phyloP scores from a whole-genome alignment of 2,113 vertebrate genomes.

The Cyanoliseus patagonus region DNA sequence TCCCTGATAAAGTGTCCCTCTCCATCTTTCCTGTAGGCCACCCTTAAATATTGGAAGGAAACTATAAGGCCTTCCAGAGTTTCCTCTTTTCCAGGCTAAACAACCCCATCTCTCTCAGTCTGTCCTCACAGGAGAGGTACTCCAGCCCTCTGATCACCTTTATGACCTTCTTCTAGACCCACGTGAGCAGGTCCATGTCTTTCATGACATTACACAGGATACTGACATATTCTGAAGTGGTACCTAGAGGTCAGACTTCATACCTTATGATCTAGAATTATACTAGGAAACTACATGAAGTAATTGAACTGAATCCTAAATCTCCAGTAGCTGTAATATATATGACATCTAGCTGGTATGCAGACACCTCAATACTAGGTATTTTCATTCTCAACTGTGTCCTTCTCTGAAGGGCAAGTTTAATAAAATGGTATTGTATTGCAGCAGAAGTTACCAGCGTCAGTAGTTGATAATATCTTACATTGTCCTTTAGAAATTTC shows the following conservation, averaged over 20 bases:
- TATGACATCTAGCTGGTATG: neutral
- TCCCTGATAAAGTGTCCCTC: neutral
- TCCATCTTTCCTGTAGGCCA: neutral
- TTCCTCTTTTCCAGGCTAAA: neutral
- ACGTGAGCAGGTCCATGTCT: neutral
- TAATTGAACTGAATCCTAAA: neutral
- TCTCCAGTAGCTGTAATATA: neutral
- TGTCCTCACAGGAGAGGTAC: neutral
- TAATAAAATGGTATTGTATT: neutral
- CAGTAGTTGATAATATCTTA: neutral
- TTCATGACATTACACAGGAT: neutral
- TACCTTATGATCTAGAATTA: neutral
- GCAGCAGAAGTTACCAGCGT: neutral
- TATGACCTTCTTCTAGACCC: neutral
- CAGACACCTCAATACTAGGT: neutral
- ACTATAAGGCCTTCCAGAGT: rapidly evolving
- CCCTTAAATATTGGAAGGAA: neutral
- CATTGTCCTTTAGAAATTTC: neutral
- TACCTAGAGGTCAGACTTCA: neutral
- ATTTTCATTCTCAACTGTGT: neutral
- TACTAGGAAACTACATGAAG: neutral
- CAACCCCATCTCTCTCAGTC: neutral
- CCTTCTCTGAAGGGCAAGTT: neutral
- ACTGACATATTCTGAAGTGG: neutral
- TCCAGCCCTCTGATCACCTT: neutral